Evolutionary conservation across 2,888 invertebrate genomes (phyloP), one percentile per base, ranked within the genome.

Genomic region (Ichneumoninae sp.): DNA sequence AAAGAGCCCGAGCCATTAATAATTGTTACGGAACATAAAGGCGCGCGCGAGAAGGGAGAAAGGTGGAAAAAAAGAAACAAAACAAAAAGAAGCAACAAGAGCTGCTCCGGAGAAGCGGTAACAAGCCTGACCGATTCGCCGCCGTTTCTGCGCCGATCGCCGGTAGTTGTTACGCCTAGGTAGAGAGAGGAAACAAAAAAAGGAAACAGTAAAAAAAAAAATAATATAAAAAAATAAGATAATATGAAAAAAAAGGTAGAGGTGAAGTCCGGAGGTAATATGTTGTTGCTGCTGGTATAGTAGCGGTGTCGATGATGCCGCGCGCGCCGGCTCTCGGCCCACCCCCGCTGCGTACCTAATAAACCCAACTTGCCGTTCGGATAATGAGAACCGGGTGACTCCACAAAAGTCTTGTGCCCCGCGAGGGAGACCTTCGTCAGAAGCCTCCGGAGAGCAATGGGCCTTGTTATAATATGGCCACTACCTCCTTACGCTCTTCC

Each of bases 271-370:
- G 26, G 66, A 80, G 76, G 68, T 77, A 80, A 79, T 80, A 80
- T 52, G 65, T 19, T 65, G 75, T 57, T 76, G 71, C 57, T 26
- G 57, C 57, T 57, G 57, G 22, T 57, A 65, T 76, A 88, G 87
- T 89, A 88, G 86, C 88, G 91, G 91, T 91, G 91, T 91, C 91
- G 92, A 91, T 92, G 90, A 90, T 89, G 88, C 87, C 87, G 84
- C 84, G 84, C 84, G 80, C 80, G 77, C 84, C 80, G 76, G 44
- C 68, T 60, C 62, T 72, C 87, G 89, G 91, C 90, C 93, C 92
- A 92, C 92, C 93, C 93, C 93, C 93, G 93, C 93, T 93, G 93
- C 87, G 93, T 91, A 91, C 90, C 92, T 93, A 93, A 93, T 93
- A 93, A 93, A 93, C 92, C 91, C 90, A 77, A 93, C 91, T 92